Percentiles rank a stretch among this genome's conserved stretches.
Conservation (phyloP, 2,888 invertebrate genomes). For the Drosophila sordidula region DNA sequence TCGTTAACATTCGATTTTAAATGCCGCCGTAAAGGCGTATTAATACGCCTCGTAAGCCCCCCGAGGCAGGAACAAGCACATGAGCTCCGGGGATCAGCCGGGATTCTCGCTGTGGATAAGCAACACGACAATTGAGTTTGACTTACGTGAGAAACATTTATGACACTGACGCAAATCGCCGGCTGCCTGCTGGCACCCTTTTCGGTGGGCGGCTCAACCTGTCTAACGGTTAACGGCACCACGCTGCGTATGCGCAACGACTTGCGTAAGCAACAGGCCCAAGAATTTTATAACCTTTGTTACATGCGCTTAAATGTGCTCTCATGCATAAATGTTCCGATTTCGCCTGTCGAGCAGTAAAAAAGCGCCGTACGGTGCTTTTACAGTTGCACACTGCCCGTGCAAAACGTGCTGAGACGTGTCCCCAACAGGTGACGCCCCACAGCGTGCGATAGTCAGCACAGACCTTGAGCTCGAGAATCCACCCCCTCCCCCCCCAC, state of each 20-base stretch:
- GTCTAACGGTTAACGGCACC: constrained; percentile 52
- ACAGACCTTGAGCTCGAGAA: constrained; percentile 44
- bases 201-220: constrained; percentile 10
- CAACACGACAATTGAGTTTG: constrained; percentile 47
- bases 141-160: constrained; percentile 78
- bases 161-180: constrained; percentile 65
- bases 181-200: constrained; percentile 8
- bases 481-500: constrained; percentile 6
- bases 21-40: constrained; percentile 39
- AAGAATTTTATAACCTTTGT: constrained; percentile 32
- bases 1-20: constrained; percentile 38
- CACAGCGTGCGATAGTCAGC: constrained; percentile 6
- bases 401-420: constrained; percentile 63
- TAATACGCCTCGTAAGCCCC: constrained; percentile 22
- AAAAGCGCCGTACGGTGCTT: constrained; percentile 51
- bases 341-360: constrained; percentile 30
- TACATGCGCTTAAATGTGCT: background rate
- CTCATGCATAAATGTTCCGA: background rate
- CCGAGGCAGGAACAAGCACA: too few relatives aligned
- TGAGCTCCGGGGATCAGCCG: constrained; percentile 35
- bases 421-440: constrained; percentile 54
- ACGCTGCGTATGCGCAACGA: constrained; percentile 60
- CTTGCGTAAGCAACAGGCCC: constrained; percentile 60
- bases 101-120: constrained; percentile 17
- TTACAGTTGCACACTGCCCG: constrained; percentile 44